phyloP scores from a whole-genome alignment of 2,113 vertebrate species.

The Ptilonorhynchus violaceus region DNA sequence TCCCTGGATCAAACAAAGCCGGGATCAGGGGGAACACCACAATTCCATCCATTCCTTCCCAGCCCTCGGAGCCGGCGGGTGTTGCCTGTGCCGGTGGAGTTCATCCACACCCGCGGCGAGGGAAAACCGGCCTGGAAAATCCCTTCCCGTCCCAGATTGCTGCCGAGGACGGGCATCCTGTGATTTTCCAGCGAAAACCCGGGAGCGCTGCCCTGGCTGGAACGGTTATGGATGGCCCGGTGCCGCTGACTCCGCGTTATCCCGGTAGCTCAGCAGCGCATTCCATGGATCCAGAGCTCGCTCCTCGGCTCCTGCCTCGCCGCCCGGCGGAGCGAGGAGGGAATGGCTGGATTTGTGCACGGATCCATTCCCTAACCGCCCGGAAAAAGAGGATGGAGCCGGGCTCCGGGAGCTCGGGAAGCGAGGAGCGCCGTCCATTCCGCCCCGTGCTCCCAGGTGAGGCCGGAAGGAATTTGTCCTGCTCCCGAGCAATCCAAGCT shows the following conservation, averaged over 20 bases:
- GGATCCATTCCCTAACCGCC: conserved; percentile 22
- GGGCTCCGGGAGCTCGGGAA: neutral
- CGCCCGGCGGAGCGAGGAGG: neutral
- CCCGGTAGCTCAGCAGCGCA: neutral
- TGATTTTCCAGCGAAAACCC: neutral
- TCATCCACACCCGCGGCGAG: accelerated
- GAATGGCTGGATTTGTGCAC: neutral
- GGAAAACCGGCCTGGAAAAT: neutral
- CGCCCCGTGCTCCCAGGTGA: neutral
- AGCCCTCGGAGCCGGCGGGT: neutral
- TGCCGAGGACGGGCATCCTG: neutral
- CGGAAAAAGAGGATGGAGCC: neutral
- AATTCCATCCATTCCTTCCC: neutral
- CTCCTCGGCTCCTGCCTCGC: neutral
- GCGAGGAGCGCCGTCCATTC: conserved; percentile 15
- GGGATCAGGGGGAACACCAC: neutral
- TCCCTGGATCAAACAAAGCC: neutral
- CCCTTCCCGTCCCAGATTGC: neutral
- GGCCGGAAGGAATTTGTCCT: neutral
- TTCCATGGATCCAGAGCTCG: neutral
- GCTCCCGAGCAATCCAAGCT: neutral
- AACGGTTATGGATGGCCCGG: neutral
- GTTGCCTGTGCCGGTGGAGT: neutral
- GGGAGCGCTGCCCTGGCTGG: neutral
- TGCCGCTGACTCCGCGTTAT: neutral